Evolutionary conservation across 2,888 invertebrate species (phyloP).

Genomic region (Cosmia pyralina): DNA sequence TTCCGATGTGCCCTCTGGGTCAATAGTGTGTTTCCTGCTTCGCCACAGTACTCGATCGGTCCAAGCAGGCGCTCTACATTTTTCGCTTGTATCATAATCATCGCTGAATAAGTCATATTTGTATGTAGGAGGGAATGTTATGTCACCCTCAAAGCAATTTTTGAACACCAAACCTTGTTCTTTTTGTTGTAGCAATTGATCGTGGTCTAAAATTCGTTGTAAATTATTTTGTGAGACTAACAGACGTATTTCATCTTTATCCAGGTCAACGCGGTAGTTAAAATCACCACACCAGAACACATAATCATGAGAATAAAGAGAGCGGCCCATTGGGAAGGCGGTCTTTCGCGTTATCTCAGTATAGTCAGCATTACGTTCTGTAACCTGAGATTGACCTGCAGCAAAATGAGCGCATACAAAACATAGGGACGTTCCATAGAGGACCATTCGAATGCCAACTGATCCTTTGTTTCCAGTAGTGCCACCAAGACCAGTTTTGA

Average conservation of each 20-base stretch:
- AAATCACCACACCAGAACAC: constrained; percentile 99
- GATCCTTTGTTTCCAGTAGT: constrained; percentile 99
- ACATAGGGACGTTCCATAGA: constrained; percentile 98
- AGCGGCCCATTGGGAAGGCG: constrained; percentile 97
- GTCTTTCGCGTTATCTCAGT: constrained; percentile 98
- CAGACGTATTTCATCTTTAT: constrained; percentile 97
- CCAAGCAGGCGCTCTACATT: constrained; percentile 99
- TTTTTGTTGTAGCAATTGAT: constrained; percentile 96
- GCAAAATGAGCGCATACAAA: constrained; percentile 99
- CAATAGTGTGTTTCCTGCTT: constrained; percentile 93
- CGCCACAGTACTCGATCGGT: constrained; percentile 99
- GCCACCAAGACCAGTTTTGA: constrained; percentile 99
- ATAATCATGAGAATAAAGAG: constrained; percentile 98
- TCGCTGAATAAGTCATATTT: constrained; percentile 99
- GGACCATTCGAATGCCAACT: constrained; percentile 96
- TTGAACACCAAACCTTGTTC: constrained; percentile 96
- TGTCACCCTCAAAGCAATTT: constrained; percentile 97
- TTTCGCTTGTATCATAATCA: constrained; percentile 99
- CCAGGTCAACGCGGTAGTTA: constrained; percentile 99
- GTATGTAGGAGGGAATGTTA: constrained; percentile 98
- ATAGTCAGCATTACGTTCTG: constrained; percentile 98
- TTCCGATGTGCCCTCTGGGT: constrained; percentile 91
- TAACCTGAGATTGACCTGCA: constrained; percentile 98
- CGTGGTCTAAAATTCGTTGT: constrained; percentile 94
- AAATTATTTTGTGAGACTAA: constrained; percentile 94